These are phyloP conservation scores for Tenthredo amoena DNA, from an alignment of 2,888 invertebrate species.

Conservation along the genomic window DNA sequence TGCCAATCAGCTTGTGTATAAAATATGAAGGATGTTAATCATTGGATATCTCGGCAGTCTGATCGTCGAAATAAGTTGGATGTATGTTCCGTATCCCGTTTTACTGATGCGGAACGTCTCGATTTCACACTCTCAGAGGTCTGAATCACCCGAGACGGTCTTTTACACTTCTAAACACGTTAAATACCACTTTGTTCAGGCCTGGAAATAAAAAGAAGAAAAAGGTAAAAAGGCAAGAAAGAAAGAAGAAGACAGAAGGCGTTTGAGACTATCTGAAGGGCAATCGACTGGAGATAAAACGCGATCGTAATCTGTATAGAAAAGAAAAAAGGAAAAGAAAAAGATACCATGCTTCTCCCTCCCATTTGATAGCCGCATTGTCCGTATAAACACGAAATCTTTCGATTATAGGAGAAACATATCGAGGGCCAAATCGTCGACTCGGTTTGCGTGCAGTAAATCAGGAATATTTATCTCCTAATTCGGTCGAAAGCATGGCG, in stretches of 20 bases:
- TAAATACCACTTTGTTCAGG: constrained; percentile 35
- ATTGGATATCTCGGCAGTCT: constrained; percentile 14
- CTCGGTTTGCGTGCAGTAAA: constrained; percentile 59
- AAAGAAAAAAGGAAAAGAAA: not conserved
- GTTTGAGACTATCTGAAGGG: not conserved
- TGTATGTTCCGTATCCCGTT: not conserved
- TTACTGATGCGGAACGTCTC: constrained; percentile 44
- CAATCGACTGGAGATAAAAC: constrained; percentile 27
- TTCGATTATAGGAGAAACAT: constrained; percentile 18
- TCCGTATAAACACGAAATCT: constrained; percentile 25
- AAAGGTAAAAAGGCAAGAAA: not conserved
- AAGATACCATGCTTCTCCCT: not conserved
- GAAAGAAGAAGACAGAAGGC: not conserved
- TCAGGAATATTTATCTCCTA: constrained; percentile 70
- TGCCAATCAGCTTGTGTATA: not conserved
- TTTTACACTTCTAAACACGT: constrained; percentile 46
- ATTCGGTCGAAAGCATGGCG: constrained; percentile 66
- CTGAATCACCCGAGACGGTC: constrained; percentile 44
- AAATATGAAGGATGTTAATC: not conserved
- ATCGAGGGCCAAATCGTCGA: constrained; percentile 30
- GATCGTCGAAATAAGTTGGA: constrained; percentile 1
- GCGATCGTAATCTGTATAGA: constrained; percentile 19
- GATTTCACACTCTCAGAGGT: constrained; percentile 43
- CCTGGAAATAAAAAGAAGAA: not conserved
- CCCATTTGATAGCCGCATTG: constrained; percentile 19